These are phyloP conservation scores for Platanista minor DNA, from an alignment of 2,113 vertebrate species.

Conservation along the genomic window DNA sequence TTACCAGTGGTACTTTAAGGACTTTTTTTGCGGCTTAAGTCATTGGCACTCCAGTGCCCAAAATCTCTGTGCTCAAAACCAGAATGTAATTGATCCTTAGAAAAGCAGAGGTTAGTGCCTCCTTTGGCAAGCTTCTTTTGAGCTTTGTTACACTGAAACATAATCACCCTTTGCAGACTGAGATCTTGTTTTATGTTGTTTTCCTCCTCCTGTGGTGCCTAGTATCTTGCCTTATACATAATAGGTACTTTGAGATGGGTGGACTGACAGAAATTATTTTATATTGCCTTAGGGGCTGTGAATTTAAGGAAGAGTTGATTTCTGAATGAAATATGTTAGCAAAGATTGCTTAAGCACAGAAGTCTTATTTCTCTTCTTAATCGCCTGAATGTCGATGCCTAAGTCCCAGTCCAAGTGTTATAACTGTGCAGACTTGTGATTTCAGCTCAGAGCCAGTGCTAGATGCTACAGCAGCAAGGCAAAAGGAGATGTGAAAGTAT, in stretches of 20 bases:
- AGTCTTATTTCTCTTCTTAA: not conserved
- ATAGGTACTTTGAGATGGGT: constrained; percentile 15
- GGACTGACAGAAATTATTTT: constrained; percentile 35
- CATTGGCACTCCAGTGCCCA: constrained; percentile 40
- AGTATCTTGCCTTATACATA: constrained; percentile 30
- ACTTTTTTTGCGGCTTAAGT: constrained; percentile 55
- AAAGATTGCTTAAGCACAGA: constrained; percentile 3
- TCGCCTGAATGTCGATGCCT: not conserved
- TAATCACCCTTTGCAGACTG: constrained; percentile 45
- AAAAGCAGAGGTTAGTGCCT: constrained; percentile 50
- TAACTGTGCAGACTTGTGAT: not conserved
- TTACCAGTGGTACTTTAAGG: constrained; percentile 62
- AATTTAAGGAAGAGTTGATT: constrained; percentile 40
- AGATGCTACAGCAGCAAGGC: not conserved
- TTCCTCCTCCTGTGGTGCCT: not conserved
- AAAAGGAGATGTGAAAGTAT: not conserved
- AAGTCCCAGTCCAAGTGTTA: not conserved
- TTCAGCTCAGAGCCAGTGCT: not conserved
- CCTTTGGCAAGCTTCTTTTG: constrained; percentile 39
- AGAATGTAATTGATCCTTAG: constrained; percentile 51
- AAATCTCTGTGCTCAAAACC: constrained; percentile 53
- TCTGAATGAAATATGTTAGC: not conserved
- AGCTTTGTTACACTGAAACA: constrained; percentile 33
- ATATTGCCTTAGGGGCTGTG: not conserved
- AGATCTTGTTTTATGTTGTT: constrained; percentile 11